These are phyloP conservation scores for Syrmaticus mikado DNA, from an alignment of 2,113 vertebrate species.

Conservation along the genomic window DNA sequence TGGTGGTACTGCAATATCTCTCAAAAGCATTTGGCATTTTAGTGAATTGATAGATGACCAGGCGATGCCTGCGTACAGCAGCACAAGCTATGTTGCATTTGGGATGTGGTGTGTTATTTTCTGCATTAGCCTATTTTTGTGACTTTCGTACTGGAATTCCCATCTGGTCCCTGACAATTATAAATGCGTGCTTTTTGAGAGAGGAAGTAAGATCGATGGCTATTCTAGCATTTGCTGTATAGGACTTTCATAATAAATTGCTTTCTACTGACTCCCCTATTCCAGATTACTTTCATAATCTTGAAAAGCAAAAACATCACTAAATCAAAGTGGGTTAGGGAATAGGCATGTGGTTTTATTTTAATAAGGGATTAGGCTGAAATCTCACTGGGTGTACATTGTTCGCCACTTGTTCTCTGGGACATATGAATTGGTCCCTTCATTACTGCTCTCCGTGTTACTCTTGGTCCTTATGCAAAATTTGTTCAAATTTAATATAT, in stretches of 20 bases:
- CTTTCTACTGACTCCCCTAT: constrained; percentile 12
- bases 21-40: background rate
- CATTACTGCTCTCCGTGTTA: background rate
- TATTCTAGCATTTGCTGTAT: background rate
- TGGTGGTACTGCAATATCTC: background rate
- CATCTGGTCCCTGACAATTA: background rate
- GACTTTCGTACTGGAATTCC: background rate
- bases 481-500: background rate
- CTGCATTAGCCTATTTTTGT: background rate
- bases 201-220: background rate
- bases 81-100: background rate
- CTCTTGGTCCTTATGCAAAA: background rate
- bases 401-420: constrained; percentile 56
- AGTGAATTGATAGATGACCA: background rate
- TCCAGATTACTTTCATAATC: constrained; percentile 19
- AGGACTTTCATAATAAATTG: background rate
- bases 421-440: constrained; percentile 49
- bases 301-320: constrained; percentile 17
- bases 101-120: background rate
- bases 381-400: constrained; percentile 31
- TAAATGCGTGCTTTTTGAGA: background rate
- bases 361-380: constrained; percentile 60
- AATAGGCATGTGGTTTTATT: constrained; percentile 47
- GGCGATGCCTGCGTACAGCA: background rate
- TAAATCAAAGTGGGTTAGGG: constrained; percentile 58